Base-by-base conservation (phyloP, 2,888 invertebrate genomes). In the Napeogenes sylphis region DNA sequence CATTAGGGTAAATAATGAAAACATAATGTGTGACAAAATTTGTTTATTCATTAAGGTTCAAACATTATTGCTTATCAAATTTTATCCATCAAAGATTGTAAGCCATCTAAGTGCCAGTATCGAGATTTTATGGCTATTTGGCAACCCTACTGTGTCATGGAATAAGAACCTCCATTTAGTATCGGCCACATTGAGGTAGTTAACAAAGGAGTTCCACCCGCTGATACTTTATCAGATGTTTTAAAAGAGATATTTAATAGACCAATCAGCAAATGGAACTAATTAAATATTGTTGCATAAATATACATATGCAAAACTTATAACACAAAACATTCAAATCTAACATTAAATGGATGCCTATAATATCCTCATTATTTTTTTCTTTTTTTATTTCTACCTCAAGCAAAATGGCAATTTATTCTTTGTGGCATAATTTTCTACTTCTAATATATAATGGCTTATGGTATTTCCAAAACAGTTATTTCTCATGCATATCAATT, bases 181-280 rank as follows among this genome's bases (percentile, higher is more conserved):
- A 64, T 85, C 87, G 85, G 87, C 85, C 86, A 83, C 84, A 83
- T 81, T 87, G 88, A 88, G 88, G 88, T 89, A 89, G 88, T 81
- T 74, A 51, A 30, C 30, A 42, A 42, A 42, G 42, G 30, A 51
- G 30, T 51, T 51, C 30, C 51, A 30, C 21, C 51, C 30, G 30
- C 21, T 30, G 10, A 51, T 30, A 30, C 21, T 30, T n/a, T 21
- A 51, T 30, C 30, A 51, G 30, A 30, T 51, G 8, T 47, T 14
- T 14, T 21, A 6, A 14, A 6, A 47, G 6, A 47, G 47, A 14
- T 21, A 14, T 47, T 30, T 30, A 51, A 4, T 10, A 12, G 42
- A 42, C 42, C 42, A 42, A 42, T 42, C 42, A 12, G 42, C 10
- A 42, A 10, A 42, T 12, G 42, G 42, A 42, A 42, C 42, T 42